A percentile compares a stretch with the other conserved stretches of the same genome.
Conservation (phyloP, 2,888 invertebrate species). For the Polydrusus tereticollis region DNA sequence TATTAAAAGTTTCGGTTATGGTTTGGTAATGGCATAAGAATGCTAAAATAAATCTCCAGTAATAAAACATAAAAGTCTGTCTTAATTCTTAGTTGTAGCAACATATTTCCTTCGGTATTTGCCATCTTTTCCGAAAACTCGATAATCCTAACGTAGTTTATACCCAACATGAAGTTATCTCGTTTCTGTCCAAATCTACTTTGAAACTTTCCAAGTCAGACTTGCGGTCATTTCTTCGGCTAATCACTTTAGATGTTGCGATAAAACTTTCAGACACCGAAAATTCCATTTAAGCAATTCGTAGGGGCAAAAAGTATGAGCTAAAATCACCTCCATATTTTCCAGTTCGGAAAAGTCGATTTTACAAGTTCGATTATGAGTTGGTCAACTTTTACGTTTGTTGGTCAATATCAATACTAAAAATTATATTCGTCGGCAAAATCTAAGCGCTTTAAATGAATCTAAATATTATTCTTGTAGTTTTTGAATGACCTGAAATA, state of each 20-base stretch:
- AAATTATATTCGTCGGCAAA: neutral
- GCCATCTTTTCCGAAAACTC: conserved; percentile 29
- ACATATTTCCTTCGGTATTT: conserved; percentile 44
- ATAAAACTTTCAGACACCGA: conserved; percentile 45
- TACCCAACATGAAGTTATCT: conserved; percentile 59
- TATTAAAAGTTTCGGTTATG: no score
- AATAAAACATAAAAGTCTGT: no score
- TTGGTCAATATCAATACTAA: neutral
- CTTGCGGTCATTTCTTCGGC: conserved; percentile 61
- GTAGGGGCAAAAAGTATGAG: conserved; percentile 23
- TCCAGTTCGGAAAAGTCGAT: conserved; percentile 6
- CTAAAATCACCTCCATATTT: conserved; percentile 20
- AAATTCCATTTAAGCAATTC: conserved; percentile 47
- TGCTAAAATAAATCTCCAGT: no score
- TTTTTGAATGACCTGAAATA: no score
- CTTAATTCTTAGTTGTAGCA: no score
- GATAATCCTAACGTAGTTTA: conserved; percentile 40
- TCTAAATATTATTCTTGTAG: no score
- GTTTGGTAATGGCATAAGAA: no score
- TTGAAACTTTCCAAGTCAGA: conserved; percentile 62
- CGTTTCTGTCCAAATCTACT: conserved; percentile 63
- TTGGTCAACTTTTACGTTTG: conserved; percentile 5
- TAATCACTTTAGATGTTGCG: conserved; percentile 58
- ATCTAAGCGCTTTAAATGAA: neutral
- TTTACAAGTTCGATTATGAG: conserved; percentile 9